These are phyloP conservation scores for Agapornis roseicollis DNA, from an alignment of 2,113 vertebrate genomes.

Conservation along the genomic window DNA sequence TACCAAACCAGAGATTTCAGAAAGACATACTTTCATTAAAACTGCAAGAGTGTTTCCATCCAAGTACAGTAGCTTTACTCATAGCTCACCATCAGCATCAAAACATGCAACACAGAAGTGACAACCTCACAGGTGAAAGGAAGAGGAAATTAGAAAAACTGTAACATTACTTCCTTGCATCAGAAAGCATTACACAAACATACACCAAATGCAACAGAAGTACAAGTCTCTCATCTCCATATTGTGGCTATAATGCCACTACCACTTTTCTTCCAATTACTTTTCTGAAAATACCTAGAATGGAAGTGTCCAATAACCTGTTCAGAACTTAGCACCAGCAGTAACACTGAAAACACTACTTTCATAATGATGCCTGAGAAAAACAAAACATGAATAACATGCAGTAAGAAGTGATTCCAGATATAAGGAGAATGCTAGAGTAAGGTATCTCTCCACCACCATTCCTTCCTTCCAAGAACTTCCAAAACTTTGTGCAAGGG, in stretches of 20 bases:
- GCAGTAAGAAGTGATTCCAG: not conserved
- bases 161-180: not conserved
- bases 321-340: not conserved
- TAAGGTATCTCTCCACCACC: not conserved
- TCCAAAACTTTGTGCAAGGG: not conserved
- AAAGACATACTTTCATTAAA: not conserved
- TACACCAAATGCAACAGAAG: not conserved
- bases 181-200: not conserved
- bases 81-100: not conserved
- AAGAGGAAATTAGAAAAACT: not conserved
- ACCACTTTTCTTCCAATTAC: not conserved
- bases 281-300: not conserved
- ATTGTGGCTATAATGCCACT: not conserved
- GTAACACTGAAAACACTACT: not conserved
- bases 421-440: not conserved
- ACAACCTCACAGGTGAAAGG: not conserved
- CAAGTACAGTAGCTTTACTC: not conserved
- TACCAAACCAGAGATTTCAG: not conserved
- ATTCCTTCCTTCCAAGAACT: not conserved
- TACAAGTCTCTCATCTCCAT: not conserved
- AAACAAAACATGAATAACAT: not conserved
- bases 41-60: not conserved
- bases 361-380: not conserved
- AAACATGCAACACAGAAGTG: not conserved
- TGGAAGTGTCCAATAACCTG: not conserved